Percentiles rank a stretch among this genome's conserved stretches.
phyloP scores from a whole-genome alignment of 2,888 invertebrate species.

The Urechis unicinctus region DNA sequence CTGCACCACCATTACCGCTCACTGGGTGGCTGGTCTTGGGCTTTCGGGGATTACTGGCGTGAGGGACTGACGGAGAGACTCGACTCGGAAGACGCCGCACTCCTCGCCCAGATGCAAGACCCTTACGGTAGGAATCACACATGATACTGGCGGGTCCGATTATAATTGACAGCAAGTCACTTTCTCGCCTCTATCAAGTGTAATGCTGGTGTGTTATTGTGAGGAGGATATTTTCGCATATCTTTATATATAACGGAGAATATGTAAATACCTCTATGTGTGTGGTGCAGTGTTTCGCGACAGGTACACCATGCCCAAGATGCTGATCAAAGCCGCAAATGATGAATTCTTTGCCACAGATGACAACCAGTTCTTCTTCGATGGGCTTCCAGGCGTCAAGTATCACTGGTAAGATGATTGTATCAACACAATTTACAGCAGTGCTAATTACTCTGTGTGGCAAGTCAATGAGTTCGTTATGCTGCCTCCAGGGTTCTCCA shows the following conservation, averaged over 20 bases:
- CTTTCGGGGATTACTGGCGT: conserved; percentile 34
- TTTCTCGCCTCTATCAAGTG: too few species aligned
- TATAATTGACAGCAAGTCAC: too few species aligned
- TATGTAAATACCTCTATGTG: too few species aligned
- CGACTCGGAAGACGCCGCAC: conserved; percentile 19
- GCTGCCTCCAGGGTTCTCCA: background rate
- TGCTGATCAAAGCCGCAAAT: background rate
- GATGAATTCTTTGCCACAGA: conserved; percentile 1
- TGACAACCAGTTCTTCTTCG: conserved; percentile 1
- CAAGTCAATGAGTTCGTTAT: background rate
- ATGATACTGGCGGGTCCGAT: too few species aligned
- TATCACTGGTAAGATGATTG: background rate
- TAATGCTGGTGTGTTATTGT: too few species aligned
- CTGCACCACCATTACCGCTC: conserved; percentile 35
- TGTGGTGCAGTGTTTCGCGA: background rate
- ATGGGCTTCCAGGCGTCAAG: background rate
- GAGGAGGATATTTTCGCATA: too few species aligned
- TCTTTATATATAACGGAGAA: too few species aligned
- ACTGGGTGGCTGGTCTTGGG: conserved; percentile 40
- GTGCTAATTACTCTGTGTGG: background rate
- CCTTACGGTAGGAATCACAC: conserved; percentile 10
- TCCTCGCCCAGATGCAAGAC: conserved; percentile 3
- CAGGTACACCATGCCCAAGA: background rate
- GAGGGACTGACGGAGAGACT: conserved; percentile 29
- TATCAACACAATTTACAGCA: too few species aligned